phyloP scores from a whole-genome alignment of 2,888 invertebrate species.

The Aleiodes alternator region DNA sequence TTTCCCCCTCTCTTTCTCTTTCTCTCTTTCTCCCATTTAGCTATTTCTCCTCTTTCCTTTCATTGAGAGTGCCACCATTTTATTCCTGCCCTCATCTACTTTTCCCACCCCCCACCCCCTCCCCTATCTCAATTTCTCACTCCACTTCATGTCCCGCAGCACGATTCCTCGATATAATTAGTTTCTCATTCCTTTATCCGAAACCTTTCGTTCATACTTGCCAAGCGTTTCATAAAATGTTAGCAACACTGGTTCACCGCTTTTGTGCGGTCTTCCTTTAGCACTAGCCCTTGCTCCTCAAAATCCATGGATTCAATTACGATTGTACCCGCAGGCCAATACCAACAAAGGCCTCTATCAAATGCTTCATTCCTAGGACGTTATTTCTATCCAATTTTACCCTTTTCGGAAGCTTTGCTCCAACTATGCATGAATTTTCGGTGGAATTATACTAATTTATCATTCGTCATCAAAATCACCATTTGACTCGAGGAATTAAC shows the following conservation, averaged over 20 bases:
- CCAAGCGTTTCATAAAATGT: constrained; percentile 48
- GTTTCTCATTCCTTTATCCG: constrained; percentile 58
- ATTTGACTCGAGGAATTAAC: background rate
- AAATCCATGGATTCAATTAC: constrained; percentile 67
- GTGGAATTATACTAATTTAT: no score
- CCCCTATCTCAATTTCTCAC: constrained; percentile 43
- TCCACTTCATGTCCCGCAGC: constrained; percentile 36
- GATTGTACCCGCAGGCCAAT: constrained; percentile 57
- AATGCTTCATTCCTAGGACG: no score
- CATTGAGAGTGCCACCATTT: constrained; percentile 18
- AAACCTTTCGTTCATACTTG: constrained; percentile 53
- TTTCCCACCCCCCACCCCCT: constrained; percentile 16
- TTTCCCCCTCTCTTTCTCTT: background rate
- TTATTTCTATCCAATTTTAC: constrained; percentile 35
- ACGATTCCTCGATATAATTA: constrained; percentile 64
- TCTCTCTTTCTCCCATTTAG: constrained; percentile 41
- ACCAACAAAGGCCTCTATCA: constrained; percentile 49
- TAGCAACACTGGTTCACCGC: constrained; percentile 57
- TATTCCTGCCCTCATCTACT: constrained; percentile 37
- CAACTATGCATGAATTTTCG: background rate
- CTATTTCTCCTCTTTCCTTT: constrained; percentile 39
- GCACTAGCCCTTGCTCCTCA: constrained; percentile 58
- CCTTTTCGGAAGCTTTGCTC: background rate
- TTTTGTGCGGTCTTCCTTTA: constrained; percentile 62
- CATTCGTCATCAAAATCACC: no score